phyloP scores from a whole-genome alignment of 1,140 invertebrate species.

The Panagrolaimus sp. region DNA sequence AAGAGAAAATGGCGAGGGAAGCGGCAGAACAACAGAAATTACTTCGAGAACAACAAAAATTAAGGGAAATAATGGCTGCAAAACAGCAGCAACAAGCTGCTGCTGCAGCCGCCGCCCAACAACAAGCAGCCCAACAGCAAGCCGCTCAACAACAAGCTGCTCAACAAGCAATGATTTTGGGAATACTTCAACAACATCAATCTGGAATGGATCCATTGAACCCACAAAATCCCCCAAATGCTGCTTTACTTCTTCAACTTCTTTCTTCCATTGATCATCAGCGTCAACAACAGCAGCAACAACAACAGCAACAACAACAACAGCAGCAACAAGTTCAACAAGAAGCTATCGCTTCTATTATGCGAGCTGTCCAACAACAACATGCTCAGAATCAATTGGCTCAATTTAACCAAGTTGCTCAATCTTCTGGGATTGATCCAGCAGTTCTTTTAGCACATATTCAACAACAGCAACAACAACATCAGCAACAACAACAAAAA shows the following conservation, averaged over 20 bases:
- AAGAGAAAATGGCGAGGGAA: not conserved
- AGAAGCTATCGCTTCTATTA: not conserved
- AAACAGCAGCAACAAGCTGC: not conserved
- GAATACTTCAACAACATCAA: too few relatives aligned
- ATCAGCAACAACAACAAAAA: too few relatives aligned
- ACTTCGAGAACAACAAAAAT: not conserved
- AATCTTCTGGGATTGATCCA: not conserved
- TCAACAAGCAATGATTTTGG: not conserved
- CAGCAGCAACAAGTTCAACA: too few relatives aligned
- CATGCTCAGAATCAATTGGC: not conserved
- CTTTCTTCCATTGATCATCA: not conserved
- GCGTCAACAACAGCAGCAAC: not conserved
- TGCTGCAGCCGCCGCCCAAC: not conserved
- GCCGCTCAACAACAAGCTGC: not conserved
- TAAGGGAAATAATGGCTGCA: not conserved
- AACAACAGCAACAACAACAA: not conserved
- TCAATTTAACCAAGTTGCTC: not conserved
- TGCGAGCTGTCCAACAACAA: not conserved
- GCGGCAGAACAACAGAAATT: not conserved
- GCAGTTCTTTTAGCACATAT: too few relatives aligned
- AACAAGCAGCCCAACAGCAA: not conserved
- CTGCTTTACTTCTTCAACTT: not conserved
- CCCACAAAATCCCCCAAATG: not conserved
- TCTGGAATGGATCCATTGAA: not conserved
- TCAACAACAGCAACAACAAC: too few relatives aligned